Evolutionary conservation across 2,797 vertebrate genomes (phyloP).

Genomic region (Peromyscus melanophrys): DNA sequence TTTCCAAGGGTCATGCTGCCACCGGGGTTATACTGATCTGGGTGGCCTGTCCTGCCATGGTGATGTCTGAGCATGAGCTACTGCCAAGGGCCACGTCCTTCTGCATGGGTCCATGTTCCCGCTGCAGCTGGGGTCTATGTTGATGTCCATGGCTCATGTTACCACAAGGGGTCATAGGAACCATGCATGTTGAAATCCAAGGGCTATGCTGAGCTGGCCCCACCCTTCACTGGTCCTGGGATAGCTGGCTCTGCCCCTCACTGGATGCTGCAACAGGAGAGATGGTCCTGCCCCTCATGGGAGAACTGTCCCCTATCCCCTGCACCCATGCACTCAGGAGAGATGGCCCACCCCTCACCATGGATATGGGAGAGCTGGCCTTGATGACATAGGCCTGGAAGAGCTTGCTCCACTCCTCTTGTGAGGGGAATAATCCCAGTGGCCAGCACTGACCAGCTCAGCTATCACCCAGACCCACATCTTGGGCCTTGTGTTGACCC

Average conservation of each 20-base stretch:
- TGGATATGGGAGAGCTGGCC: not conserved
- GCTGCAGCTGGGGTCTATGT: not conserved
- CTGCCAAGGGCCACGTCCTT: not conserved
- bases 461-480: not conserved
- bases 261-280: too few relatives aligned
- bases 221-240: not conserved
- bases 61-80: not conserved
- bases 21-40: not conserved
- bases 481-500: not conserved
- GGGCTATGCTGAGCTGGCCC: not conserved
- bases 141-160: not conserved
- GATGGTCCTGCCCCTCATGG: too few relatives aligned
- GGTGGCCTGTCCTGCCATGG: not conserved
- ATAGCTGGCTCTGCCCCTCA: not conserved
- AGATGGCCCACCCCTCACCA: too few relatives aligned
- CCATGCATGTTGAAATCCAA: not conserved
- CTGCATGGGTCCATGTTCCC: not conserved
- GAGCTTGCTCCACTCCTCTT: not conserved
- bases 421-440: not conserved
- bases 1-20: not conserved
- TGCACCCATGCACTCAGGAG: too few relatives aligned
- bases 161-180: not conserved
- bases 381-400: not conserved
- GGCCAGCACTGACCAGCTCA: not conserved
- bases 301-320: too few relatives aligned